Evolutionary conservation across 64 coral and sea anemone genomes (phyloP), one percentile per base, ranked within the genome.

Genomic region (Cladopsammia gracilis): DNA sequence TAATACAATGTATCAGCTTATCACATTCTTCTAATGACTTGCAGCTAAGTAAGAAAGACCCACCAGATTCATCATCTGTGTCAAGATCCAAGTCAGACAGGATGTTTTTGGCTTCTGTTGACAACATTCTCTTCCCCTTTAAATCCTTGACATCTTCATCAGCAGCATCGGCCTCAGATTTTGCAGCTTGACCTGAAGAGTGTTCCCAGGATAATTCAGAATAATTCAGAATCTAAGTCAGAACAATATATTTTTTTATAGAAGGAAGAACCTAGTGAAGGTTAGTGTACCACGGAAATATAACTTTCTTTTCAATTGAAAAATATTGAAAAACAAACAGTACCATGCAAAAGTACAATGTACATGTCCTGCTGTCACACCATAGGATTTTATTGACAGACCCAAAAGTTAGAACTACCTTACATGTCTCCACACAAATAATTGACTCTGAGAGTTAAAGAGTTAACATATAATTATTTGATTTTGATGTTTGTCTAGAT

Each of bases 21-120:
- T 49, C 6, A 68, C 4, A 68, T 3, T 70, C 34, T 34, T 34
- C 2, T 34, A 2, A 34, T 34, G 34, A 34, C 34, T 34, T 34
- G 34, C 34, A 34, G 34, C 0, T 34, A 12, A 73, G 46, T 20
- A 51, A 76, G 5, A 25, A 23, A 54, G 18, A 48, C 67, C 34
- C 62, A 97, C 96, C 96, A 50, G 92, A 91, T 57, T 91, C 45
- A 66, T 84, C 45, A 34, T 96, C 92, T 44, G 83, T 91, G 72
- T 93, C 78, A 8, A 94, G 66, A 25, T 94, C 92, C 19, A 97
- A 70, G 50, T 97, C 96, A 88, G 92, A 94, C 65, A 97, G 64
- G 46, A 97, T 78, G 70, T 94, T 97, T 20, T 76, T 86, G 19
- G 96, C 96, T 56, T 94, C 92, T 83, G 71, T 71, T 12, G 96